Percentiles rank a stretch among this genome's conserved stretches.
Conservation (phyloP, 2,888 invertebrate genomes). For the Oxystoma pomonae region DNA sequence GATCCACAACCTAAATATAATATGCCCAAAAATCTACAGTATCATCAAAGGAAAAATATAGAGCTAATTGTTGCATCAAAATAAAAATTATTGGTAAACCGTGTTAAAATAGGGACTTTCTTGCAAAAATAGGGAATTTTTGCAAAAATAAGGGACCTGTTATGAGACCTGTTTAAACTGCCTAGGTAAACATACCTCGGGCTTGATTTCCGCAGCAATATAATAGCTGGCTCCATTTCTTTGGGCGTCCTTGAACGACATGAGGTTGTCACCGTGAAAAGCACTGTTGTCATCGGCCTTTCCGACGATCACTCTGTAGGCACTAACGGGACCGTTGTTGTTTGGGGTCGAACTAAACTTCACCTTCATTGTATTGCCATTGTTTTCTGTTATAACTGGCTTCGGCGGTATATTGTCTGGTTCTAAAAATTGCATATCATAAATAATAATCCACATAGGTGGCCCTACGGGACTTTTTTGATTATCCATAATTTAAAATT, state of each 20-base stretch:
- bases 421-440: conserved; percentile 35
- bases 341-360: conserved; percentile 65
- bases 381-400: conserved; percentile 61
- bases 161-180: too few species aligned
- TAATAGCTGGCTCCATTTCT: conserved; percentile 72
- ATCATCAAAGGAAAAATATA: too few species aligned
- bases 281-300: conserved; percentile 61
- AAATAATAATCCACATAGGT: too few species aligned
- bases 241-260: conserved; percentile 63
- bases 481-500: too few species aligned
- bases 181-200: conserved; percentile 53
- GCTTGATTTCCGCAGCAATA: conserved; percentile 74
- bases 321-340: conserved; percentile 73
- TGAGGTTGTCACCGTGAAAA: conserved; percentile 58
- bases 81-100: too few species aligned
- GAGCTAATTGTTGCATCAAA: too few species aligned
- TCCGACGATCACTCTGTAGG: conserved; percentile 71
- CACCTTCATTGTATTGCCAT: conserved; percentile 61
- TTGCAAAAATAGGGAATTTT: too few species aligned
- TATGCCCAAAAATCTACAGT: too few species aligned
- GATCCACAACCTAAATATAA: too few species aligned
- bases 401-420: conserved; percentile 67
- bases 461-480: too few species aligned
- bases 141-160: too few species aligned
- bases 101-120: too few species aligned